Base-by-base conservation (phyloP, 2,113 vertebrate species). In the Sinosuthora webbiana region DNA sequence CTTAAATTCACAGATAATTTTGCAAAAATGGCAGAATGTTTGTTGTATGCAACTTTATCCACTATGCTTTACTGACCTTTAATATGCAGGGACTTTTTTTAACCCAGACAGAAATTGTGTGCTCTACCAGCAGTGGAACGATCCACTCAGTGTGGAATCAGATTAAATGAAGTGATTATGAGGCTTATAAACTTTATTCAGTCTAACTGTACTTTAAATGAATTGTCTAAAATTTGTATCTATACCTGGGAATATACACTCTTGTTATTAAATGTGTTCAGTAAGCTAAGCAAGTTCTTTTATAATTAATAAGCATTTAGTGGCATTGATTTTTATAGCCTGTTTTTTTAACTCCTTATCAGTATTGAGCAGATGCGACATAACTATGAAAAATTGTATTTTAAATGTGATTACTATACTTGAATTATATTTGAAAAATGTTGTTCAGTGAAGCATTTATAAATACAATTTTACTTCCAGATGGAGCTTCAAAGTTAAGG, bases 241-340 rank as follows among this genome's bases (percentile, higher is more conserved):
- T 94, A 44, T 95, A 93, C 83, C 70, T 91, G 91, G 83, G 67
- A 96, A 94, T 96, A 95, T 62, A 77, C 63, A 89, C 92, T 71
- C 35, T 31, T 94, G 23, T 52, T 89, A 91, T 95, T 96, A 97
- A 97, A 95, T 95, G 73, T 95, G 50, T 50, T 96, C 87, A 94
- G 86, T 91, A 96, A 96, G 83, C 89, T 94, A 97, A 95, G 85
- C 50, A 97, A 96, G 74, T 91, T 94, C 92, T 95, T 96, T 90
- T 95, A 93, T 95, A 98, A 98, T 98, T 98, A 98, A 97, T 97
- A 98, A 97, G 96, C 88, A 97, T 98, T 98, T 97, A 98, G 94
- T 91, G 76, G 76, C 90, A 97, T 94, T 98, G 96, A 98, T 97
- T 98, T 98, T 98, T 98, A 97, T 52, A 95, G 92, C 49, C 88